These are phyloP conservation scores for Hipparchia sbordonii DNA, from an alignment of 2,888 invertebrate genomes.

Conservation along the genomic window DNA sequence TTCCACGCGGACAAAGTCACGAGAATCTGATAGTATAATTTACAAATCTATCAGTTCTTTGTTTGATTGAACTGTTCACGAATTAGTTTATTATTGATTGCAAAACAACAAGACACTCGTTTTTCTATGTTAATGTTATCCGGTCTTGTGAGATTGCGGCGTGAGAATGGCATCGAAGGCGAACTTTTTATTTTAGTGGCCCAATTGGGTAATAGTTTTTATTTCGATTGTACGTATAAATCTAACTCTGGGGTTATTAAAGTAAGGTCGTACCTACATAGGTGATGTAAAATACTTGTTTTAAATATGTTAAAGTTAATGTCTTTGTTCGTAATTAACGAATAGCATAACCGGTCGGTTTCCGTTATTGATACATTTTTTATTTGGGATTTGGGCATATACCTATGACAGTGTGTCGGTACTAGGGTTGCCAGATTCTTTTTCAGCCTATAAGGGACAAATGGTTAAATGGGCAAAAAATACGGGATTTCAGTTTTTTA, in stretches of 20 bases:
- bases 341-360: constrained; percentile 7
- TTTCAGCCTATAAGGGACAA: no score
- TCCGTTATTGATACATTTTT: constrained; percentile 21
- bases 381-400: constrained; percentile 2
- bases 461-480: no score
- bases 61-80: constrained; percentile 14
- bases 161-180: constrained; percentile 37
- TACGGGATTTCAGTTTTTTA: no score
- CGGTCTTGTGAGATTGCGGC: constrained; percentile 34
- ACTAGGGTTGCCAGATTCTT: no score
- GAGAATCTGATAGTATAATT: no score
- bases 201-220: constrained; percentile 33
- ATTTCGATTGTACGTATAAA: constrained; percentile 33
- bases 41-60: not conserved
- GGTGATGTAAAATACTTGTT: constrained; percentile 20
- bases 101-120: constrained; percentile 27
- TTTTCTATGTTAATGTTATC: constrained; percentile 39
- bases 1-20: no score
- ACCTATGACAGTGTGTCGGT: not conserved
- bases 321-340: constrained; percentile 25
- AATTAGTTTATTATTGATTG: constrained; percentile 39
- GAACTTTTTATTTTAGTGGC: constrained; percentile 27
- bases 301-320: constrained; percentile 26
- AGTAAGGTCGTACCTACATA: constrained; percentile 17
- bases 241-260: constrained; percentile 31